phyloP scores from a whole-genome alignment of 2,888 invertebrate genomes.

The Catocala nupta region DNA sequence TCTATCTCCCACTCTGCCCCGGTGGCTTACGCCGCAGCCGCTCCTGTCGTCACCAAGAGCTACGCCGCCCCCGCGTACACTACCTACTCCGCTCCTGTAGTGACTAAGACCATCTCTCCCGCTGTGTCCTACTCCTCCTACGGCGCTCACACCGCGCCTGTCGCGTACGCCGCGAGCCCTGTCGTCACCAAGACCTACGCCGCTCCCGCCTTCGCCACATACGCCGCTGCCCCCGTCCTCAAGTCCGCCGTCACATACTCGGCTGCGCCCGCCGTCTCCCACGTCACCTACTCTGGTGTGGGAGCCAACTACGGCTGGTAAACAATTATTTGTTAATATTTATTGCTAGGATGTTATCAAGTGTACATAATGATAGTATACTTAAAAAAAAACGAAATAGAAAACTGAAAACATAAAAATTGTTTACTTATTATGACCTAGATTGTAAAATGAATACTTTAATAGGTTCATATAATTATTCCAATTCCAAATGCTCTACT shows the following conservation, averaged over 20 bases:
- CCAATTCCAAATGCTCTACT: no score
- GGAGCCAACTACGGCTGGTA: constrained; percentile 82
- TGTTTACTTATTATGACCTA: background rate
- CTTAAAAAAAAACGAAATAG: background rate
- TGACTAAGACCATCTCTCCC: constrained; percentile 40
- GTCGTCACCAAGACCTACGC: constrained; percentile 51
- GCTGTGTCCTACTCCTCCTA: constrained; percentile 30
- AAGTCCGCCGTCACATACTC: constrained; percentile 70
- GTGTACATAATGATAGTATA: constrained; percentile 36
- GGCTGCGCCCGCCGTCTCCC: constrained; percentile 69
- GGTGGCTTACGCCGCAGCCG: constrained; percentile 59
- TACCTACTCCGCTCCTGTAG: constrained; percentile 65
- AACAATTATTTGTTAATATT: constrained; percentile 50
- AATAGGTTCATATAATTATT: no score
- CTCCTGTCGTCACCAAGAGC: constrained; percentile 67
- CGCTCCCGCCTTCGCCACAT: constrained; percentile 56
- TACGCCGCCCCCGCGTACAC: constrained; percentile 61
- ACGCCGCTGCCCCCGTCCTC: constrained; percentile 56
- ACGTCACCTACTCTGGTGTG: constrained; percentile 88
- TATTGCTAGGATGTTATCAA: constrained; percentile 19
- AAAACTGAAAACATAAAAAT: background rate
- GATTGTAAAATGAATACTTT: no score
- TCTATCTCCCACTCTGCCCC: constrained; percentile 67
- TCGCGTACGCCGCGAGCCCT: constrained; percentile 68
- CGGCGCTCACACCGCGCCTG: constrained; percentile 62